Base-by-base conservation (phyloP, 2,888 invertebrate genomes). In the Cephus sareptanus region DNA sequence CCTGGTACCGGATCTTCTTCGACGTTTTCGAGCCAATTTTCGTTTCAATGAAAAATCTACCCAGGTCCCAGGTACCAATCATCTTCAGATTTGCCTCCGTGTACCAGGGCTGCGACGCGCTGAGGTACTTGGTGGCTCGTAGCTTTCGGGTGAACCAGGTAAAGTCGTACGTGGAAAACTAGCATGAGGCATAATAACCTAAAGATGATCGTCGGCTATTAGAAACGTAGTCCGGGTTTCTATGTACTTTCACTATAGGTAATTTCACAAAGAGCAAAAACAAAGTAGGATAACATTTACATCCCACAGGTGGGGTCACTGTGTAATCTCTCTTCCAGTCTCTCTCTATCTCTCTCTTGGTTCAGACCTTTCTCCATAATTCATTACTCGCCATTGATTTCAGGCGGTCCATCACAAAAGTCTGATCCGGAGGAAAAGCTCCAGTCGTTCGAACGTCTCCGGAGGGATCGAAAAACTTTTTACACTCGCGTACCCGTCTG, bases 1-100 rank as follows among this genome's bases (percentile, higher is more conserved):
- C 73, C 23, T 23, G 31, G 40, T 80, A 80, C 76, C 82, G 76
- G 76, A 80, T 79, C 80, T 77, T 80, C 80, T 79, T 81, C 80
- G 75, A 70, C 76, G 74, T 34, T 74, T 78, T 79, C 79, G 75
- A 79, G 83, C 82, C 79, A 77, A 79, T 85, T 83, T 81, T 80
- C 83, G 77, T 83, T 81, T 40, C n/a, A 74, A 75, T 75, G 78
- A 76, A 79, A 80, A 75, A 9, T 56, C 23, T 1, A 56, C 23
- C 15, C 15, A 15, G 23, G 23, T 56, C 56, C 0, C 9, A 56
- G 23, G 56, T 56, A 56, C 56, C 56, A 9, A 56, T 56, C 56
- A 23, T 23, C 56, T 40, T 40, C 40, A 6, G 40, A 40, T 15
- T 40, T 15, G 40, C 15, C 56, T 23, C 23, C 6, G 23, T 56